Percentiles rank a stretch among this genome's conserved stretches.
phyloP scores from a whole-genome alignment of 2,888 invertebrate genomes.

The Ennomos erosarius region DNA sequence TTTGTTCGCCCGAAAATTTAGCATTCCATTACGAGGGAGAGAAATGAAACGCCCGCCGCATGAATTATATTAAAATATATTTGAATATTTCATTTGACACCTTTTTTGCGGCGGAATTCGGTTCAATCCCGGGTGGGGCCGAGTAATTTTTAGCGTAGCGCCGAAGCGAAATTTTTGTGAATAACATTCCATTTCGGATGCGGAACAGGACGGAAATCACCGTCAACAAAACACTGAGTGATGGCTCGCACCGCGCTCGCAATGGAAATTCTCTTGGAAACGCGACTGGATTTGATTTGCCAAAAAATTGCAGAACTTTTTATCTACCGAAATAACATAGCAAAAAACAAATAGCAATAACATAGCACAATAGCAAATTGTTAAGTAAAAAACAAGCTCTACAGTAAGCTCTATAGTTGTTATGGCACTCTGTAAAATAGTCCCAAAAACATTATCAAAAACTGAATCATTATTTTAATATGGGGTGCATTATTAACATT shows the following conservation, averaged over 20 bases:
- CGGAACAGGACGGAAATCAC: conserved; percentile 80
- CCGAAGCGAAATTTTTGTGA: conserved; percentile 79
- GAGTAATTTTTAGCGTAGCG: conserved; percentile 83
- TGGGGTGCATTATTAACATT: no score
- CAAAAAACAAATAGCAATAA: no score
- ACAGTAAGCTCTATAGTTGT: no score
- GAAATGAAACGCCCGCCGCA: conserved; percentile 86
- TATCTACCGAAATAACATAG: no score
- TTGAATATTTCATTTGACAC: conserved; percentile 86
- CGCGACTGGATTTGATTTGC: conserved; percentile 63
- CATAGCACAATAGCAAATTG: no score
- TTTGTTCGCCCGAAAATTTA: conserved; percentile 85
- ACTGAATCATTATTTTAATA: no score
- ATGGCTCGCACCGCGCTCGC: conserved; percentile 63
- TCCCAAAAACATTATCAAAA: no score
- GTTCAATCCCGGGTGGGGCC: conserved; percentile 79
- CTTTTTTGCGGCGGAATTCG: conserved; percentile 83
- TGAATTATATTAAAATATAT: conserved; percentile 86
- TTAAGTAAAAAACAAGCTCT: no score
- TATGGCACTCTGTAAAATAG: no score
- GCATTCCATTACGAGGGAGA: conserved; percentile 86
- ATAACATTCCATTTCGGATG: conserved; percentile 84
- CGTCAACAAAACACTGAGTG: conserved; percentile 81
- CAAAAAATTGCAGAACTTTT: conserved; percentile 33
- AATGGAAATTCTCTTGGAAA: conserved; percentile 75